phyloP scores from a whole-genome alignment of 2,113 vertebrate genomes.

The Psammodynastes pulverulentus region DNA sequence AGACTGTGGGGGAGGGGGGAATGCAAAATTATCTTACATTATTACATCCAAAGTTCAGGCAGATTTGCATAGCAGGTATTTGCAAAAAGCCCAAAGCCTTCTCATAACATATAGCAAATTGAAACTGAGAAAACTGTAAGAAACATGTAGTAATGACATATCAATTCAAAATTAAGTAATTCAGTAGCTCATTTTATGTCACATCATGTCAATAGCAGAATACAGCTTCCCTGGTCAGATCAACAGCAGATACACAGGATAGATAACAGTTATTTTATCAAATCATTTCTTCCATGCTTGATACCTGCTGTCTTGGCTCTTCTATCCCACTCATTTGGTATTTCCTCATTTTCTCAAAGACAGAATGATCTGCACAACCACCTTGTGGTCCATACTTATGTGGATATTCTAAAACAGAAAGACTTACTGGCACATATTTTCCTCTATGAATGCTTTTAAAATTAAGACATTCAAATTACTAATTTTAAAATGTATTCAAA shows the following conservation, averaged over 20 bases:
- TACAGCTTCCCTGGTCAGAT: background rate
- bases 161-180: background rate
- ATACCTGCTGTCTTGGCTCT: conserved; percentile 64
- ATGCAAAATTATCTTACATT: too few species aligned
- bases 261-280: background rate
- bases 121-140: background rate
- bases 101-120: background rate
- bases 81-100: background rate
- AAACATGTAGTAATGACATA: background rate
- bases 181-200: background rate
- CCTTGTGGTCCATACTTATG: conserved; percentile 95
- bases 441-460: background rate
- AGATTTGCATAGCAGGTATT: too few species aligned
- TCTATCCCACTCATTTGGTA: conserved; percentile 84
- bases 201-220: background rate
- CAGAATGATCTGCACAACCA: conserved; percentile 91
- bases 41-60: background rate
- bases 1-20: background rate
- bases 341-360: conserved; percentile 93
- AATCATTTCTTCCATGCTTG: background rate
- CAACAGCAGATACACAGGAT: background rate
- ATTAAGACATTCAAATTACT: background rate
- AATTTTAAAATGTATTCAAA: background rate
- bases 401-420: conserved; percentile 82
- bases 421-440: conserved; percentile 9